Base-by-base conservation (phyloP, 2,797 vertebrate genomes). In the Acanthiza pusilla region DNA sequence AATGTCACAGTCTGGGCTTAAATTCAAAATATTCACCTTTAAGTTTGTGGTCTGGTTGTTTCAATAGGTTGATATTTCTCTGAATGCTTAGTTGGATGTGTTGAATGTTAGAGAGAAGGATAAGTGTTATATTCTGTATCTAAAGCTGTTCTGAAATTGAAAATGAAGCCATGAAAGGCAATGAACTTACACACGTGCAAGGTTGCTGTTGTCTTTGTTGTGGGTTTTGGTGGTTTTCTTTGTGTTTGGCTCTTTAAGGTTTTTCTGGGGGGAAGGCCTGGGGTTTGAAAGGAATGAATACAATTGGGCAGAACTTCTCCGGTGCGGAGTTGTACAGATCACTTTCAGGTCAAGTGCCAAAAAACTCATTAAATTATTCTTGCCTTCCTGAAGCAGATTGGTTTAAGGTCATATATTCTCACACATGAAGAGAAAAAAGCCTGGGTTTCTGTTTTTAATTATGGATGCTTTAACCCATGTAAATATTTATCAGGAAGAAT, bases 201-300 rank as follows among this genome's bases (percentile, higher is more conserved):
- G 4, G 13, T 3, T 43, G 3, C 3, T 50, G 13, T 8, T n/a
- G 61, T 32, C 14, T 36, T 50, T 57, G 7, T 29, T 50, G 9
- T 15, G 23, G 4, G 8, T 30, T 57, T 89, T 61, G 50, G 29
- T 40, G 20, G 3, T 29, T 80, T 74, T 53, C 7, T 60, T 32
- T 61, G 13, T 32, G 5, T 12, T 70, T 62, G 10, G 5, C 16
- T 67, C 13, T 50, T 43, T 26, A 7, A 2, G 0, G 15, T 57
- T 65, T 43, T 36, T 36, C 36, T 8, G 2, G 5, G 2, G 4
- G 6, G 7, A 6, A 23, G 11, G 4, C 29, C 40, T 9, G 3
- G 13, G 1, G 5, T 67, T 80, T 43, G 4, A 67, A 58, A 14
- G 70, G 26, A 45, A 43, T 30, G 4, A 61, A 34, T 72, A 16